These are phyloP conservation scores for human (Homo sapiens) DNA, from an alignment of 2,113 vertebrate species.

Conservation along the genomic window DNA sequence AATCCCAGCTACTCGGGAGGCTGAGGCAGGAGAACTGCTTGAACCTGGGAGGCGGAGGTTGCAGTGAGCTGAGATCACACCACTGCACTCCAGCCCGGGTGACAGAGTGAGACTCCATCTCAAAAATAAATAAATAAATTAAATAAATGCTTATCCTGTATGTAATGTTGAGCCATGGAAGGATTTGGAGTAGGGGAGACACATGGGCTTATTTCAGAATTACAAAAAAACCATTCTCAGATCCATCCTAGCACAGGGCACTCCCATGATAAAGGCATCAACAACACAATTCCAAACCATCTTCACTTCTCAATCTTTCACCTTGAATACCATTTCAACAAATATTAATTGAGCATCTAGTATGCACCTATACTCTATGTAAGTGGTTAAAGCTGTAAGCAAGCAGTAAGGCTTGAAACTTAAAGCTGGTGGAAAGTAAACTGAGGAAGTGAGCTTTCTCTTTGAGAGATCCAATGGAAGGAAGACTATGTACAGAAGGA, in stretches of 20 bases:
- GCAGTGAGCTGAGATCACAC: too few species aligned
- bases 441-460: background rate
- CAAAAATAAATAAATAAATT: too few species aligned
- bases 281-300: background rate
- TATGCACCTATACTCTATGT: background rate
- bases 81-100: too few species aligned
- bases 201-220: background rate
- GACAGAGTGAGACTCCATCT: too few species aligned
- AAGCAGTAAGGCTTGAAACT: background rate
- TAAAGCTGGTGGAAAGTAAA: background rate
- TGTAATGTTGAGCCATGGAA: background rate
- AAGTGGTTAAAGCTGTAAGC: background rate
- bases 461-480: background rate
- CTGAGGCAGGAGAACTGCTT: too few species aligned
- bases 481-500: background rate
- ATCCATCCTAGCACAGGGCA: background rate
- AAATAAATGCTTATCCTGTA: background rate
- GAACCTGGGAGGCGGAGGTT: too few species aligned
- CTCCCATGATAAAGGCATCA: background rate
- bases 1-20: too few species aligned
- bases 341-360: background rate
- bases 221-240: background rate
- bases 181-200: background rate
- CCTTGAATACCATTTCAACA: background rate
- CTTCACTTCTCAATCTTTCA: background rate